phyloP scores from a whole-genome alignment of 2,888 invertebrate genomes.

The Pyrgus malvae region DNA sequence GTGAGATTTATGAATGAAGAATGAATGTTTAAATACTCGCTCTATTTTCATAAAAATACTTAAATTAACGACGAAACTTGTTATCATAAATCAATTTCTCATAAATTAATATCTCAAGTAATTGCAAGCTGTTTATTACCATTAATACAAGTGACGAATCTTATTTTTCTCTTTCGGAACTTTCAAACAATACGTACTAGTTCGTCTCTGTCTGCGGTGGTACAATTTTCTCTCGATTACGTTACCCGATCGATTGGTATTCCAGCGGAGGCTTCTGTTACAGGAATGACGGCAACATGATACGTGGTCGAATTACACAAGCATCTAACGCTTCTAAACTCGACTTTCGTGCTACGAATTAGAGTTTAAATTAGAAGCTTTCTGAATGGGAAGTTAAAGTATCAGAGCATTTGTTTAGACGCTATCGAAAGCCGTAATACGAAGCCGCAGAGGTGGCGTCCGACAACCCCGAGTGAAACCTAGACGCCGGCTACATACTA shows the following conservation, averaged over 20 bases:
- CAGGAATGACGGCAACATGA: constrained; percentile 67
- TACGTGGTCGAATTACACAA: constrained; percentile 48
- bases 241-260: constrained; percentile 65
- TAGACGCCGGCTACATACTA: constrained; percentile 67
- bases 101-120: too few species aligned
- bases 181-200: too few species aligned
- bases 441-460: constrained; percentile 55
- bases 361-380: constrained; percentile 38
- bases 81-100: too few species aligned
- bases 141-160: too few species aligned
- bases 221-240: constrained; percentile 78
- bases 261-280: constrained; percentile 62
- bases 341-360: constrained; percentile 37
- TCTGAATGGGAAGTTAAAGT: constrained; percentile 43
- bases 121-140: too few species aligned
- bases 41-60: too few species aligned
- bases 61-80: too few species aligned
- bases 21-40: too few species aligned
- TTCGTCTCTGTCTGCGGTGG: constrained; percentile 50
- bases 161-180: too few species aligned
- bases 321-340: constrained; percentile 30
- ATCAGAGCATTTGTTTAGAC: constrained; percentile 51
- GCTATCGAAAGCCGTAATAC: constrained; percentile 62
- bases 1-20: too few species aligned
- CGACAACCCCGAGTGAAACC: constrained; percentile 70